Evolutionary conservation across 2,888 invertebrate genomes (phyloP).

Genomic region (Cryptophagus acutangulus): DNA sequence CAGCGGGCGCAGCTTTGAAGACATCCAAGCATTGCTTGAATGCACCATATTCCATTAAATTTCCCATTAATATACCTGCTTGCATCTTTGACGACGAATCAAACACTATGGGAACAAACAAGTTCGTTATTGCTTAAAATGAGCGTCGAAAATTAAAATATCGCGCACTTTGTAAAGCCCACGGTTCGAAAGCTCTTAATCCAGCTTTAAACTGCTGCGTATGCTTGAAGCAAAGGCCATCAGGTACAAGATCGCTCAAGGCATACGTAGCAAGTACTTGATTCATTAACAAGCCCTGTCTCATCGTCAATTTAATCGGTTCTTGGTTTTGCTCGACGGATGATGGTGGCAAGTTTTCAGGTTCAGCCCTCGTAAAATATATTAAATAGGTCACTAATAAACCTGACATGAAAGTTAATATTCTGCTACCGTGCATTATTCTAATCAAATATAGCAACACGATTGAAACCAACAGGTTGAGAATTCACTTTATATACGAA

Average conservation of each 20-base stretch:
- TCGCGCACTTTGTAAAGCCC: constrained; percentile 40
- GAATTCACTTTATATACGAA: too few species aligned
- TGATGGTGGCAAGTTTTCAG: too few species aligned
- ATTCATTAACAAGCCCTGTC: constrained; percentile 38
- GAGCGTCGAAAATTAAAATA: background rate
- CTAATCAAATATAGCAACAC: too few species aligned
- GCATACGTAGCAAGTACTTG: constrained; percentile 35
- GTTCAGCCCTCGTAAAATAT: too few species aligned
- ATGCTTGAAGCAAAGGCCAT: constrained; percentile 35
- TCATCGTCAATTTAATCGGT: constrained; percentile 31
- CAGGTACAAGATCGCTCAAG: constrained; percentile 24
- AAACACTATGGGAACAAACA: constrained; percentile 44
- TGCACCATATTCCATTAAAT: constrained; percentile 47
- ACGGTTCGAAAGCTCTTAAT: constrained; percentile 37
- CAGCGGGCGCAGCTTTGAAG: constrained; percentile 24
- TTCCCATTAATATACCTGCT: constrained; percentile 46
- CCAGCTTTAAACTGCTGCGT: constrained; percentile 32
- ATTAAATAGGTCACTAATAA: too few species aligned
- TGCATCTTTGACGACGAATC: constrained; percentile 51
- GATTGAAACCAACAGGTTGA: too few species aligned
- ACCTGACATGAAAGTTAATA: too few species aligned
- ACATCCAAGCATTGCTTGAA: constrained; percentile 47
- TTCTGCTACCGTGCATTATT: too few species aligned
- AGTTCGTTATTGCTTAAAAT: constrained; percentile 2
- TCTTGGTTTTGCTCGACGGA: too few species aligned